Evolutionary conservation across 2,797 vertebrate genomes (phyloP).

Genomic region (Streptopelia turtur): DNA sequence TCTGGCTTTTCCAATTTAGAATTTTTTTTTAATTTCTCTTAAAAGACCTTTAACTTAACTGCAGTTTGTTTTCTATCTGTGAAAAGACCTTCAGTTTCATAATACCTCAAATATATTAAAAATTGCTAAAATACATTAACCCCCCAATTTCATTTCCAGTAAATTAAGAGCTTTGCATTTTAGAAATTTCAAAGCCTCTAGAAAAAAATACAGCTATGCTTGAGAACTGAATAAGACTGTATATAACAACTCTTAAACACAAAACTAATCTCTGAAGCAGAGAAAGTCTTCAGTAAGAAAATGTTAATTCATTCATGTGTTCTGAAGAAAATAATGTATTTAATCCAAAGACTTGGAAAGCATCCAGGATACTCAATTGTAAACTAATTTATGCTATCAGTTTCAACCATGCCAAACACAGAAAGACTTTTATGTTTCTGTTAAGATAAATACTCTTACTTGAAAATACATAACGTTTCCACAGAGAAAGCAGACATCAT

Average conservation of each 20-base stretch:
- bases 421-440: not conserved
- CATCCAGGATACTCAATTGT: not conserved
- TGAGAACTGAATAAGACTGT: not conserved
- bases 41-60: not conserved
- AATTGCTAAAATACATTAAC: not conserved
- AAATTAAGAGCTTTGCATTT: slow-evolving; percentile 22
- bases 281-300: not conserved
- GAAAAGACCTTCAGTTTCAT: not conserved
- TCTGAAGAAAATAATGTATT: not conserved
- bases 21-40: not conserved
- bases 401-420: not conserved
- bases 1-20: not conserved
- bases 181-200: slow-evolving; percentile 30
- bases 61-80: not conserved
- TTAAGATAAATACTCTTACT: not conserved
- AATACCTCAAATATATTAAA: not conserved
- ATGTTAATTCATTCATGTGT: not conserved
- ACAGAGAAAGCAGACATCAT: not conserved
- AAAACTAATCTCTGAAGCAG: slow-evolving; percentile 2
- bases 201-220: not conserved
- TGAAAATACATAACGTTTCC: not conserved
- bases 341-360: not conserved
- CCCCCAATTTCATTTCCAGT: slow-evolving; percentile 3
- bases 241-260: not conserved
- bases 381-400: not conserved